A percentile compares a stretch with the other conserved stretches of the same genome.
These are phyloP conservation scores for Ceratina japonica DNA, from an alignment of 1,140 invertebrate genomes.

Conservation along the genomic window DNA sequence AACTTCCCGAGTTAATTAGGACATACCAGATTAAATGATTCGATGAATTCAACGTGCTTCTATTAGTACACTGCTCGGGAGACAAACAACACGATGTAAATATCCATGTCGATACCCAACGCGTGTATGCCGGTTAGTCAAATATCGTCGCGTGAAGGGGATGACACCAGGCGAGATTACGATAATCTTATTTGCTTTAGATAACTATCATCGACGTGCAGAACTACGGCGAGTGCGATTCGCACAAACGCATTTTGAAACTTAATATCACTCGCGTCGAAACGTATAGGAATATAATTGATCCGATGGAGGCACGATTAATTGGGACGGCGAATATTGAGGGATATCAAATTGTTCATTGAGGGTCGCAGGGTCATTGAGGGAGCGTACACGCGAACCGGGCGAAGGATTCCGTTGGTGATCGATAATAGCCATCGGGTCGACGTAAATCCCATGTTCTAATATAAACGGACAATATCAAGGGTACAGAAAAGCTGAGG, in stretches of 20 bases:
- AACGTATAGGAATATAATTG: too few relatives aligned
- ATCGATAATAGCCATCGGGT: conserved; percentile 31
- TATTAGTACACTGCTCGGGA: background rate
- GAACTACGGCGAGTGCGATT: background rate
- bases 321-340: too few relatives aligned
- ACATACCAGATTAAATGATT: conserved; percentile 17
- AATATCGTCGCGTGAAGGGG: background rate
- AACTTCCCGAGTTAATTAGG: conserved; percentile 17
- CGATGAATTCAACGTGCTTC: background rate
- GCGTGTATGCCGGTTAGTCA: background rate
- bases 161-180: background rate
- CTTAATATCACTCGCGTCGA: too few relatives aligned
- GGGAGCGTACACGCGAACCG: conserved; percentile 2
- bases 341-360: background rate
- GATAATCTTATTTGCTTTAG: conserved; percentile 13
- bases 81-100: background rate
- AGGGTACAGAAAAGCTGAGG: conserved; percentile 28
- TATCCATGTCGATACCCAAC: too few relatives aligned
- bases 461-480: conserved; percentile 51
- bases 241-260: too few relatives aligned
- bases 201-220: background rate
- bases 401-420: conserved; percentile 24
- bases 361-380: background rate
- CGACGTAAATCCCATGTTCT: conserved; percentile 37
- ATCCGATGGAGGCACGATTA: too few relatives aligned